A percentile compares a stretch with the other conserved stretches of the same genome.
These are phyloP conservation scores for Philotrypesis tridentata DNA, from an alignment of 1,140 invertebrate genomes.

Conservation along the genomic window DNA sequence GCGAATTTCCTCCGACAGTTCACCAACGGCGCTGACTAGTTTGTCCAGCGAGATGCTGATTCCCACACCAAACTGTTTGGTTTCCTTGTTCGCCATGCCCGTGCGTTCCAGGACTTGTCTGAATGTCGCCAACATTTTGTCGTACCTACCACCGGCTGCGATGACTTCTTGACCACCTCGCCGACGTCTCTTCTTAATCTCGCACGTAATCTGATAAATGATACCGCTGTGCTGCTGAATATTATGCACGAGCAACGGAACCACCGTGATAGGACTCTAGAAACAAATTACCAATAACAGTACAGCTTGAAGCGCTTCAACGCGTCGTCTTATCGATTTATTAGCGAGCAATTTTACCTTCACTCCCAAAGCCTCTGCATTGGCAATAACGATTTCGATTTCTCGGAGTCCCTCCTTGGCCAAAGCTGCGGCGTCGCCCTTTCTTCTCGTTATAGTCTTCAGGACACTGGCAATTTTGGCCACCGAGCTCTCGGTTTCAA, in stretches of 20 bases:
- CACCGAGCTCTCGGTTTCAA: slow-evolving; percentile 82
- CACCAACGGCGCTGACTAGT: slow-evolving; percentile 76
- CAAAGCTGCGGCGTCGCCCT: slow-evolving; percentile 78
- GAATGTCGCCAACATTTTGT: slow-evolving; percentile 65
- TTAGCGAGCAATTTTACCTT: slow-evolving; percentile 76
- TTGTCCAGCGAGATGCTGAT: slow-evolving; percentile 85
- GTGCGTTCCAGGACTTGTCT: slow-evolving; percentile 67
- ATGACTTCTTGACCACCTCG: slow-evolving; percentile 76
- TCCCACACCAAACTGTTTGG: slow-evolving; percentile 80
- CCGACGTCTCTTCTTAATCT: slow-evolving; percentile 77
- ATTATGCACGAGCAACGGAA: slow-evolving; percentile 79
- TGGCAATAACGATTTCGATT: slow-evolving; percentile 81
- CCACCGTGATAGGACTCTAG: slow-evolving; percentile 78
- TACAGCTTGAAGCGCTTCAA: background rate
- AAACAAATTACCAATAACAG: background rate
- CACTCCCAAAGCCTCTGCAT: slow-evolving; percentile 82
- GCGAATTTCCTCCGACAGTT: slow-evolving; percentile 66
- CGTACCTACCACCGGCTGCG: slow-evolving; percentile 78
- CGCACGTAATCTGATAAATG: slow-evolving; percentile 82
- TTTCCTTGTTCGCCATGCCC: slow-evolving; percentile 64
- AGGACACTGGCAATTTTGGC: slow-evolving; percentile 79
- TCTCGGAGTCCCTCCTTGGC: slow-evolving; percentile 83
- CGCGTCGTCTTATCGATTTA: background rate
- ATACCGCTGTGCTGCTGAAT: slow-evolving; percentile 81
- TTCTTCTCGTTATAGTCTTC: slow-evolving; percentile 77